phyloP scores from a whole-genome alignment of 2,797 vertebrate species.

The Sebastes goodei region DNA sequence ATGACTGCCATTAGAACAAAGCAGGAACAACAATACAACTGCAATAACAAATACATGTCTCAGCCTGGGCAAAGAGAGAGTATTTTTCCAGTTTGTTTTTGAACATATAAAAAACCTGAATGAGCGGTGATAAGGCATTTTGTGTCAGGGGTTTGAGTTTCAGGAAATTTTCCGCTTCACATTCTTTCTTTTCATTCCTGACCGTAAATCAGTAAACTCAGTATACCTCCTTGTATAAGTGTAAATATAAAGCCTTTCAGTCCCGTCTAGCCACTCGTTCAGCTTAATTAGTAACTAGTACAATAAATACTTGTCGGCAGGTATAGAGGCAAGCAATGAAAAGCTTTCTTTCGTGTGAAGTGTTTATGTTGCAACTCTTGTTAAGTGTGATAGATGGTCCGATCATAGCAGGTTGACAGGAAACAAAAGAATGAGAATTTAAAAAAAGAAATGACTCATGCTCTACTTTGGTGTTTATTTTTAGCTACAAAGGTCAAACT shows the following conservation, averaged over 20 bases:
- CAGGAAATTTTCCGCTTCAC: constrained; percentile 9
- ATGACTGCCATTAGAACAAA: neutral
- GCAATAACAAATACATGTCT: neutral
- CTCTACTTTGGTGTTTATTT: neutral
- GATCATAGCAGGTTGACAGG: neutral
- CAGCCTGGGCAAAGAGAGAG: neutral
- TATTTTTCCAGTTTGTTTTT: neutral
- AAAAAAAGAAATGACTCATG: neutral
- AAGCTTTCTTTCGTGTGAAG: constrained; percentile 15
- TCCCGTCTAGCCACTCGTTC: neutral
- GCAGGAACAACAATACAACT: neutral
- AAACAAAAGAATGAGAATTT: neutral
- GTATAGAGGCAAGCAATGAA: constrained; percentile 4
- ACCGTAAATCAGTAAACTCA: constrained; percentile 47
- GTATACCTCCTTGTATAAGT: constrained; percentile 16
- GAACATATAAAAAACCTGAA: neutral
- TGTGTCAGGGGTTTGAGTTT: neutral
- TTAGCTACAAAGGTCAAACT: neutral
- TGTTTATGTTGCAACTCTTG: constrained; percentile 22
- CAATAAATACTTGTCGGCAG: constrained; percentile 64
- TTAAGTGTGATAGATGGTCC: constrained; percentile 12
- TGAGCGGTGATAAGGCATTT: neutral
- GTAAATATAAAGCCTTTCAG: constrained; percentile 39
- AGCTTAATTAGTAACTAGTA: constrained; percentile 77
- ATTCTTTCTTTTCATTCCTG: constrained; percentile 48